These are phyloP conservation scores for Platycheirus albimanus DNA, from an alignment of 2,888 invertebrate species.

Conservation along the genomic window DNA sequence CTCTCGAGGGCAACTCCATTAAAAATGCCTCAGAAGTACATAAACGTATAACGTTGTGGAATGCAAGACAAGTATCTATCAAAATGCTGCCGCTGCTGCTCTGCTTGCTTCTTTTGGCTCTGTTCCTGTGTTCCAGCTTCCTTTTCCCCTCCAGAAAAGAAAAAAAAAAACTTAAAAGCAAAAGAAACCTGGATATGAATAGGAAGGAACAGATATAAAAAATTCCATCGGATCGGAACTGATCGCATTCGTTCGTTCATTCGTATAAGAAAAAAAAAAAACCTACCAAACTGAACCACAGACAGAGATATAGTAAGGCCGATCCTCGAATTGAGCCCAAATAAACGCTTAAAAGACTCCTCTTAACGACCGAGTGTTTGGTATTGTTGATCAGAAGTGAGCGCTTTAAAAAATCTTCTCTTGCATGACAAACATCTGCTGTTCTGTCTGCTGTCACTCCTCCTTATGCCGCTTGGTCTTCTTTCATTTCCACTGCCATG, in stretches of 20 bases:
- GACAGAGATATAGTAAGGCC: slow-evolving; percentile 27
- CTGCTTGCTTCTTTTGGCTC: slow-evolving; percentile 30
- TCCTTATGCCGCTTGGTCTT: slow-evolving; percentile 40
- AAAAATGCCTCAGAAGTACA: slow-evolving; percentile 46
- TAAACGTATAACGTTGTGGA: slow-evolving; percentile 62
- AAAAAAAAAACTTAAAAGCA: slow-evolving; percentile 31
- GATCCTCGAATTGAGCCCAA: slow-evolving; percentile 57
- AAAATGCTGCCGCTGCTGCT: slow-evolving; percentile 48
- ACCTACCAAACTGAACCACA: slow-evolving; percentile 2
- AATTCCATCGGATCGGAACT: slow-evolving; percentile 59
- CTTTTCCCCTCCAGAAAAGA: slow-evolving; percentile 42
- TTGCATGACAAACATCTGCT: slow-evolving; percentile 74
- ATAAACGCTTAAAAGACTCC: slow-evolving; percentile 39
- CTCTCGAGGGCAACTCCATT: slow-evolving; percentile 64
- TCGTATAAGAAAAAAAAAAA: slow-evolving; percentile 18
- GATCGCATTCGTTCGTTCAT: slow-evolving; percentile 68
- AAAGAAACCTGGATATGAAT: slow-evolving; percentile 42
- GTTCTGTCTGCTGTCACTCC: slow-evolving; percentile 66
- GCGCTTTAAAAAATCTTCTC: slow-evolving; percentile 60
- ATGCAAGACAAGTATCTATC: slow-evolving; percentile 70
- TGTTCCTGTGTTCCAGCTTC: slow-evolving; percentile 38
- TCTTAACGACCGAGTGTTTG: slow-evolving; percentile 44
- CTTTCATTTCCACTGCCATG: slow-evolving; percentile 16
- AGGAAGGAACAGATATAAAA: slow-evolving; percentile 62
- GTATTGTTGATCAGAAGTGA: slow-evolving; percentile 42